phyloP scores from a whole-genome alignment of 2,113 vertebrate genomes.

The Python bivittatus region DNA sequence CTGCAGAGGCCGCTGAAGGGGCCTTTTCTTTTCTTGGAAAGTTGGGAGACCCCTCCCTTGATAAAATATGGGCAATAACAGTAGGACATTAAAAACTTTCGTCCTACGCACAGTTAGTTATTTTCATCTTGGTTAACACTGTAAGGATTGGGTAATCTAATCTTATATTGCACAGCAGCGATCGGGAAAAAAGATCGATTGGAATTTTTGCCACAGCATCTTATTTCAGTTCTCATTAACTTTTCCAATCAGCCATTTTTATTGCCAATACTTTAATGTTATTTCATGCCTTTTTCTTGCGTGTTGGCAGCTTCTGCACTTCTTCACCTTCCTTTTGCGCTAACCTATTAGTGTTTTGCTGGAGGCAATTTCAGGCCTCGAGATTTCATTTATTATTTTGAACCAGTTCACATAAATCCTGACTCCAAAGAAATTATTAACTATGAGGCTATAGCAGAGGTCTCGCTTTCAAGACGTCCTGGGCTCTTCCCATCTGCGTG shows the following conservation, averaged over 20 bases:
- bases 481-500: slow-evolving; percentile 71
- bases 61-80: too few relatives aligned
- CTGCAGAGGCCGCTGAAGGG: too few relatives aligned
- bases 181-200: neutral
- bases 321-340: slow-evolving; percentile 39
- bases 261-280: slow-evolving; percentile 25
- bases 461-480: slow-evolving; percentile 65
- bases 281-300: slow-evolving; percentile 41
- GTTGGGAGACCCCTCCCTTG: too few relatives aligned
- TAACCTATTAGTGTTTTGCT: slow-evolving; percentile 24
- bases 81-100: neutral
- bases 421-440: slow-evolving; percentile 65
- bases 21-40: too few relatives aligned
- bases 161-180: slow-evolving; percentile 20
- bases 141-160: slow-evolving; percentile 6
- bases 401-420: slow-evolving; percentile 68
- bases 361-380: slow-evolving; percentile 49
- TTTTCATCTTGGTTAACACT: neutral
- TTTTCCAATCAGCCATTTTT: slow-evolving; percentile 46
- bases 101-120: neutral
- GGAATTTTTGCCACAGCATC: slow-evolving; percentile 44
- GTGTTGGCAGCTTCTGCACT: slow-evolving; percentile 26
- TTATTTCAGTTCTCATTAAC: slow-evolving; percentile 42
- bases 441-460: slow-evolving; percentile 63
- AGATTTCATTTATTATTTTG: slow-evolving; percentile 48